Conservation (phyloP, 2,113 vertebrate genomes). For the Macrotus californicus region DNA sequence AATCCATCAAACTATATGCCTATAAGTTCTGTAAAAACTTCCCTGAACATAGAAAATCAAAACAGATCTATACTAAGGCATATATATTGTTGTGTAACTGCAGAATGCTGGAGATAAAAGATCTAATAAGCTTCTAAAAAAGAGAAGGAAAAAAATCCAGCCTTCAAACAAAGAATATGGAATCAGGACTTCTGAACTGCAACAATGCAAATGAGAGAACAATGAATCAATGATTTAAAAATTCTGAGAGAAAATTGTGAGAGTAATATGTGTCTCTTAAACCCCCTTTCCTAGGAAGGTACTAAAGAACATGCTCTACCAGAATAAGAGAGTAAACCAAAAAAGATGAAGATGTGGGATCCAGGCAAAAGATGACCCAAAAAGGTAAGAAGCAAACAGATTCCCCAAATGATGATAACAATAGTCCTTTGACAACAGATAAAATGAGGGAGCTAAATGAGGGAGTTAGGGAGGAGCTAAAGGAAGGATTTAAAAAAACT, state of each 20-base stretch:
- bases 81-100: neutral
- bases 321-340: constrained; percentile 1
- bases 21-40: neutral
- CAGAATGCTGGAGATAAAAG: neutral
- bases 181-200: neutral
- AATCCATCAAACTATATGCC: neutral
- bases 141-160: neutral
- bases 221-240: neutral
- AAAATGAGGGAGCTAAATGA: neutral
- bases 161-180: neutral
- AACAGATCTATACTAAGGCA: neutral
- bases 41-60: neutral
- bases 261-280: neutral
- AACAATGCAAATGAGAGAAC: neutral
- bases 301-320: neutral
- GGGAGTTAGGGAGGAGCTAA: rapidly evolving
- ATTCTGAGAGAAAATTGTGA: constrained; percentile 8
- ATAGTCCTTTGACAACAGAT: neutral
- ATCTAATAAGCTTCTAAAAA: neutral
- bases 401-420: neutral
- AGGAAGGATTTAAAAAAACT: neutral
- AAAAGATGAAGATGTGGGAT: neutral
- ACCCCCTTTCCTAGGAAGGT: neutral
- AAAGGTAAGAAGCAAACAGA: neutral
- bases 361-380: neutral